phyloP scores from a whole-genome alignment of 2,113 vertebrate species.

The Heloderma charlesbogerti region DNA sequence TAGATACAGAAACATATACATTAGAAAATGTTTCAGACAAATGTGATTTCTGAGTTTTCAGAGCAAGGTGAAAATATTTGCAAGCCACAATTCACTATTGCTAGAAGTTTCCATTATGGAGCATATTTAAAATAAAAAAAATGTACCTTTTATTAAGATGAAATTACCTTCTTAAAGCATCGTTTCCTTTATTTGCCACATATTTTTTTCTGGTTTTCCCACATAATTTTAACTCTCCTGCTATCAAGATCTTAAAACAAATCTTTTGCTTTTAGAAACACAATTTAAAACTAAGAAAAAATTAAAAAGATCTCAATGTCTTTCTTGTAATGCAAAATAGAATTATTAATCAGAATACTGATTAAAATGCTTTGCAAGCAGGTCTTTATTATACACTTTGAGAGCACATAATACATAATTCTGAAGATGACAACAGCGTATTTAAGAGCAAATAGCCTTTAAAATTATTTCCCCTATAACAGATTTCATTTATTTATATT shows the following conservation, averaged over 20 bases:
- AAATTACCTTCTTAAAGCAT: neutral
- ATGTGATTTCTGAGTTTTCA: neutral
- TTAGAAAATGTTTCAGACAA: neutral
- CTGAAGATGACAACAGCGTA: slow-evolving; percentile 10
- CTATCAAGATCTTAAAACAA: neutral
- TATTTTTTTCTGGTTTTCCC: no score
- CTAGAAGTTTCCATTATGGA: no score
- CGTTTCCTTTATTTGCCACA: neutral
- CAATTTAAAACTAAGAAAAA: neutral
- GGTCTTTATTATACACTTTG: neutral
- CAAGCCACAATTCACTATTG: no score
- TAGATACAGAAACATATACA: neutral
- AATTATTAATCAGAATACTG: neutral
- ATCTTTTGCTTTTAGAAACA: neutral
- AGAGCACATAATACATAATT: neutral
- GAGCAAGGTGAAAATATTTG: neutral
- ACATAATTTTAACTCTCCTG: neutral
- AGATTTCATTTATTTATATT: slow-evolving; percentile 27
- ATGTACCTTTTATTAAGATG: neutral
- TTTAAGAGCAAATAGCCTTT: slow-evolving; percentile 63
- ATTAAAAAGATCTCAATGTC: neutral
- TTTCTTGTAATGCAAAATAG: neutral
- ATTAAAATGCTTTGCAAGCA: neutral
- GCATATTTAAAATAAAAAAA: neutral
- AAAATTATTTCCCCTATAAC: slow-evolving; percentile 46